Evolutionary conservation across 1,140 invertebrate genomes (phyloP).

Genomic region (Amphibalanus amphitrite): DNA sequence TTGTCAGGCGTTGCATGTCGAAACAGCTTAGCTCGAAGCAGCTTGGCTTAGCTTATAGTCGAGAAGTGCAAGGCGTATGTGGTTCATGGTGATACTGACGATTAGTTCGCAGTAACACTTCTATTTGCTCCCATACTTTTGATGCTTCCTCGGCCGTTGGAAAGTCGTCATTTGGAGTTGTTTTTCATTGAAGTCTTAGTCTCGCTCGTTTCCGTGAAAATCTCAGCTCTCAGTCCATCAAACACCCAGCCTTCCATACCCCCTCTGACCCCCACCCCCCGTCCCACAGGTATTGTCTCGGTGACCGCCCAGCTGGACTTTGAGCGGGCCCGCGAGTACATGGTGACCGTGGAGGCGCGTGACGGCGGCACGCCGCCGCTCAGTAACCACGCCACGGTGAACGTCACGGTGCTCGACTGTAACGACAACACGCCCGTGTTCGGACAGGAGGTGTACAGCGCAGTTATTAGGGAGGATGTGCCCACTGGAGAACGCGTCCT

Average conservation of each 20-base stretch:
- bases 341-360: constrained; percentile 71
- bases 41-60: constrained; percentile 13
- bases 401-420: constrained; percentile 66
- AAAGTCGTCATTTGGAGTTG: no score
- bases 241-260: no score
- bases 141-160: no score
- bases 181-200: no score
- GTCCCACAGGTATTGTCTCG: constrained; percentile 40
- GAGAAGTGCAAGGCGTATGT: constrained; percentile 3
- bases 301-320: constrained; percentile 63
- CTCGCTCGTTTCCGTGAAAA: no score
- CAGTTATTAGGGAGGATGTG: constrained; percentile 60
- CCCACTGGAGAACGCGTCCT: constrained; percentile 44
- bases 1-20: no score
- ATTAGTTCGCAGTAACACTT: no score
- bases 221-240: no score
- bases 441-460: constrained; percentile 55
- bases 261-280: constrained; percentile 4
- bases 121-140: no score
- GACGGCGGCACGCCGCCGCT: constrained; percentile 70
- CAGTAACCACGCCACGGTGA: constrained; percentile 67
- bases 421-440: constrained; percentile 83
- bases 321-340: constrained; percentile 67
- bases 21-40: no score
- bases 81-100: no score